Evolutionary conservation across 2,797 vertebrate genomes (phyloP).

Genomic region (Hippocampus kuda): DNA sequence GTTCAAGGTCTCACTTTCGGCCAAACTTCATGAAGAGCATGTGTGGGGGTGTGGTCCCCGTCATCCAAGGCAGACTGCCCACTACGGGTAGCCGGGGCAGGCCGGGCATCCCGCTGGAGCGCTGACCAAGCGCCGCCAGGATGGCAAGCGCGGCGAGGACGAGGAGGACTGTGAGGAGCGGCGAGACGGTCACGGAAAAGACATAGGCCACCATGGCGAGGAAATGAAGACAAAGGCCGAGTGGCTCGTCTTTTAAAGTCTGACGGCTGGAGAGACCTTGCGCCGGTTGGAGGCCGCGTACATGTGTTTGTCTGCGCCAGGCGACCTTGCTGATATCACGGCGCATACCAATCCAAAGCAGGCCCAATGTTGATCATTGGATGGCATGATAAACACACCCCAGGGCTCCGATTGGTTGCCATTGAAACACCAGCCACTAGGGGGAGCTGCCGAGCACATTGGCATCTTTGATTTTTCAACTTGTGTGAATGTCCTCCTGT

Average conservation of each 20-base stretch:
- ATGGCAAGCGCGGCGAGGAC: neutral
- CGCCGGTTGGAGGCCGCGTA: conserved; percentile 24
- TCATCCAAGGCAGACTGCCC: conserved; percentile 69
- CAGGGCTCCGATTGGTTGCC: neutral
- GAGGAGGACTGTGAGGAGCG: conserved; percentile 1
- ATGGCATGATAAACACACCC: neutral
- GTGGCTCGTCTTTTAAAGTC: conserved; percentile 19
- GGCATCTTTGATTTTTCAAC: conserved; percentile 3
- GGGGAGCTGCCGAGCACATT: neutral
- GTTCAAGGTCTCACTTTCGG: conserved; percentile 30
- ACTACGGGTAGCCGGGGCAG: conserved; percentile 57
- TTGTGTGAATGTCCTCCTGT: conserved; percentile 22
- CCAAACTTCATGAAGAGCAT: conserved; percentile 58
- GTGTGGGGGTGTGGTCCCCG: conserved; percentile 51
- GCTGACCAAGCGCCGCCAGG: neutral
- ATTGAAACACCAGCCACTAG: neutral
- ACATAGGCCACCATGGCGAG: conserved; percentile 21
- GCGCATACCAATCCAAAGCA: conserved; percentile 11
- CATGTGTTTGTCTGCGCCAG: conserved; percentile 13
- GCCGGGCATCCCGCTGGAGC: conserved; percentile 38
- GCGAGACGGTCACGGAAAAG: neutral
- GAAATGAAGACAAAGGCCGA: conserved; percentile 8
- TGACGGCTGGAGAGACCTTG: conserved; percentile 17
- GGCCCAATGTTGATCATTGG: neutral
- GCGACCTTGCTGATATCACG: conserved; percentile 40